Evolutionary conservation across 2,797 vertebrate genomes (phyloP), one percentile per base, ranked within the genome.

Genomic region (Acrossocheilus fasciatus): DNA sequence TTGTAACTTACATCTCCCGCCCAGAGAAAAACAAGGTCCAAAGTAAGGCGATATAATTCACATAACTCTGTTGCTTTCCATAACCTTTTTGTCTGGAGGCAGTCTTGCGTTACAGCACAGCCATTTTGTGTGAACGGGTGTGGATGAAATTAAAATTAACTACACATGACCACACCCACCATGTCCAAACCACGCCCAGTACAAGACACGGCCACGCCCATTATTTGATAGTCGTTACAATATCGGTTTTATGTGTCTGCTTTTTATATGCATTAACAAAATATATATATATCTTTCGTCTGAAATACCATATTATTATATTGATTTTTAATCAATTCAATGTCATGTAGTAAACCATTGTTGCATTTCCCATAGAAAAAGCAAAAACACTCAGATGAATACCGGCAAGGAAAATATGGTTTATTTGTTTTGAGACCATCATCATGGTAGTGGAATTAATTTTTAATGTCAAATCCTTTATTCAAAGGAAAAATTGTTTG

Each of bases 331-430:
- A 26, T 15, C 15, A 3, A 78, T 15, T 39, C 20, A 9, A 2
- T 43, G 47, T 23, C 4, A 45, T 43, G 69, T 30, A 17, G 50
- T 30, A 62, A 45, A 45, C 11, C 15, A 77, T 30, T 82, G 45
- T 54, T 81, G 10, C 17, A 82, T 36, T 36, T 69, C 34, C 86
- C 76, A 66, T 23, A 77, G 87, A 15, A 50, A 81, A 82, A 78
- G 30, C 34, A 43, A 74, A 62, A 85, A 82, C 54, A 78, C 74
- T 43, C 62, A 83, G 79, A 81, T 69, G 57, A 83, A 85, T 85
- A 54, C 76, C 23, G 26, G 57, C 64, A 90, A 89, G 87, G 86
- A 88, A 88, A 90, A 85, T 85, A 54, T 83, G 82, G 81, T 91
- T 89, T 87, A 77, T 90, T 88, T 82, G 86, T 73, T 75, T 78